Percentiles rank a stretch among this genome's conserved stretches.
phyloP scores from a whole-genome alignment of 2,888 invertebrate species.

The Congeria kusceri region DNA sequence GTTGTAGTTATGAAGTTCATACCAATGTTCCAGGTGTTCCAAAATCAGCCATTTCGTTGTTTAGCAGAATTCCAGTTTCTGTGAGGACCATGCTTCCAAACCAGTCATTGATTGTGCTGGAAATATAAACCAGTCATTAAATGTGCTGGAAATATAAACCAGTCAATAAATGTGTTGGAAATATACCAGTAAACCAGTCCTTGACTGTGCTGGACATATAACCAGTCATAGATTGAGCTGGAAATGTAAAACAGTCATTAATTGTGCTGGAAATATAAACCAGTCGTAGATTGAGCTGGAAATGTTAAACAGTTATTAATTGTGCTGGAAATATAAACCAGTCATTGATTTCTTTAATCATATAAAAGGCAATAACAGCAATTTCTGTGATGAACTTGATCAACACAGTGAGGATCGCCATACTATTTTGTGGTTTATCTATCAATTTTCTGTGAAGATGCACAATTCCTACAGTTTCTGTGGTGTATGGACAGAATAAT shows the following conservation, averaged over 20 bases:
- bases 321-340: slow-evolving; percentile 78
- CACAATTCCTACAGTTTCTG: too few relatives aligned
- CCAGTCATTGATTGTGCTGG: slow-evolving; percentile 75
- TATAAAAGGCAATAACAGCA: neutral
- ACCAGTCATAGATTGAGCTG: slow-evolving; percentile 74
- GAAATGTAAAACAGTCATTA: slow-evolving; percentile 20
- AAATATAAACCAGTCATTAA: slow-evolving; percentile 23
- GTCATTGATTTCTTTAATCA: slow-evolving; percentile 47
- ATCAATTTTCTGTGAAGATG: too few relatives aligned
- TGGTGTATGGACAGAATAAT: too few relatives aligned
- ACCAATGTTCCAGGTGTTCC: slow-evolving; percentile 40
- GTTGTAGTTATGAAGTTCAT: too few relatives aligned
- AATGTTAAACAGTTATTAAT: slow-evolving; percentile 79
- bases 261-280: neutral
- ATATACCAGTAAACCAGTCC: slow-evolving; percentile 78
- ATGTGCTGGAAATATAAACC: neutral
- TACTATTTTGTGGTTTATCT: neutral
- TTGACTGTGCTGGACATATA: slow-evolving; percentile 39
- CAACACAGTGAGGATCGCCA: neutral
- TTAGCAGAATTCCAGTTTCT: slow-evolving; percentile 78
- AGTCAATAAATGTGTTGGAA: slow-evolving; percentile 73
- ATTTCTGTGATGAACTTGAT: neutral
- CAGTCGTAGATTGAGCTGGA: neutral
- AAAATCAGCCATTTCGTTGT: slow-evolving; percentile 81
- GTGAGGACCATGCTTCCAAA: slow-evolving; percentile 81